A percentile compares a stretch with the other conserved stretches of the same genome.
These are phyloP conservation scores for Eriosoma lanigerum DNA, from an alignment of 1,140 invertebrate genomes.

Conservation along the genomic window DNA sequence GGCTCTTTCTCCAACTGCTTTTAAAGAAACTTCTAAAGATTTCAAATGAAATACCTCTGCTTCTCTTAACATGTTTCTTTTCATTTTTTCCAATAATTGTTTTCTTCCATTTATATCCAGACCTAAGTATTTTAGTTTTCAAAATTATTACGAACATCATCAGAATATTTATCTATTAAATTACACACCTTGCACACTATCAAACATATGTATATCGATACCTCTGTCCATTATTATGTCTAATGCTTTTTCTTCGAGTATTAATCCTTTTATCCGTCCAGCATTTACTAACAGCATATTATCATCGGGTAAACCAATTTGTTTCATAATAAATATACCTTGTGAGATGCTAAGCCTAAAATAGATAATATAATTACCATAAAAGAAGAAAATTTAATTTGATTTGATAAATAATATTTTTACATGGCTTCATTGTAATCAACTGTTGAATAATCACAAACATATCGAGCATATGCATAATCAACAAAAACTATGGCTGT, in stretches of 20 bases:
- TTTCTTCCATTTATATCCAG: not conserved
- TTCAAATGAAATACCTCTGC: slow-evolving; percentile 80
- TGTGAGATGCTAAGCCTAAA: slow-evolving; percentile 19
- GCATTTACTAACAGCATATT: slow-evolving; percentile 84
- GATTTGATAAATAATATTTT: not conserved
- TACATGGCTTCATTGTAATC: slow-evolving; percentile 76
- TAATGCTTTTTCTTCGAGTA: slow-evolving; percentile 89
- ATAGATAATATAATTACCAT: not conserved
- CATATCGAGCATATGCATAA: slow-evolving; percentile 87
- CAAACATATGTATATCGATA: not conserved
- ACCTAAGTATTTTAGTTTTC: not conserved
- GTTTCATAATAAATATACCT: slow-evolving; percentile 79
- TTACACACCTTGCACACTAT: not conserved
- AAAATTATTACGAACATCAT: not conserved
- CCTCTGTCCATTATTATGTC: slow-evolving; percentile 61
- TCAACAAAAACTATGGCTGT: slow-evolving; percentile 87
- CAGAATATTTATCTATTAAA: not conserved
- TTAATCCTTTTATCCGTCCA: slow-evolving; percentile 86
- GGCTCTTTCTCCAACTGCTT: slow-evolving; percentile 86
- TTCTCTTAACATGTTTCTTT: slow-evolving; percentile 59
- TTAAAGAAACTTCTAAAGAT: slow-evolving; percentile 73
- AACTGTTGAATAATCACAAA: slow-evolving; percentile 86
- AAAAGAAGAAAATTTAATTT: not conserved
- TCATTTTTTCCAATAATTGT: not conserved
- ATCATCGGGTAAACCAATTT: slow-evolving; percentile 73